These are phyloP conservation scores for Uropsilus gracilis DNA, from an alignment of 2,113 vertebrate genomes.

Conservation along the genomic window DNA sequence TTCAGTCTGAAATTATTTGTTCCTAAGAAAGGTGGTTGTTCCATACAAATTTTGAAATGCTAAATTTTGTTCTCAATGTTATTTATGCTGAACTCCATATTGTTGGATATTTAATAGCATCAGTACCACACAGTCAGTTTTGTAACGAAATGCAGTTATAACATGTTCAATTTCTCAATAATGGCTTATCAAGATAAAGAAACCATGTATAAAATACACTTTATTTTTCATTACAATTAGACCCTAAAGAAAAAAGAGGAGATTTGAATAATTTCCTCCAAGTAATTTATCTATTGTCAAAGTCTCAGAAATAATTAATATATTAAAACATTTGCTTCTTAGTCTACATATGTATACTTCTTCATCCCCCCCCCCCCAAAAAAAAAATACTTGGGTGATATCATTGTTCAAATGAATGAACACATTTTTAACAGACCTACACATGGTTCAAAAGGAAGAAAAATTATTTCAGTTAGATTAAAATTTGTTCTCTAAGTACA, in stretches of 20 bases:
- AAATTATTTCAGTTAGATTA: not conserved
- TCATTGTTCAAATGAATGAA: not conserved
- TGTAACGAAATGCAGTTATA: constrained; percentile 1
- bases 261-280: not conserved
- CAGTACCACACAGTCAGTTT: not conserved
- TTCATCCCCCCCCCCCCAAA: too few species aligned
- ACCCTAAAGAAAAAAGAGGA: constrained; percentile 4
- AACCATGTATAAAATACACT: not conserved
- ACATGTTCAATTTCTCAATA: constrained; percentile 35
- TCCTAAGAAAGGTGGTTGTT: not conserved
- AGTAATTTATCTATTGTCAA: not conserved
- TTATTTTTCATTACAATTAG: not conserved
- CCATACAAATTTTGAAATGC: constrained; percentile 8
- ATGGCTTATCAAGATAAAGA: not conserved
- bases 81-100: not conserved
- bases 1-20: constrained; percentile 19
- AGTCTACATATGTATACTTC: not conserved
- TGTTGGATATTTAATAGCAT: constrained; percentile 44
- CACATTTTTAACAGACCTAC: not conserved
- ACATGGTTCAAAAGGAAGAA: not conserved
- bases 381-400: not conserved
- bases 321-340: not conserved
- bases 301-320: not conserved
- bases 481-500: not conserved
- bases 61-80: not conserved